These are phyloP conservation scores for Myrmophylax atrothorax DNA, from an alignment of 2,113 vertebrate genomes.

Conservation along the genomic window DNA sequence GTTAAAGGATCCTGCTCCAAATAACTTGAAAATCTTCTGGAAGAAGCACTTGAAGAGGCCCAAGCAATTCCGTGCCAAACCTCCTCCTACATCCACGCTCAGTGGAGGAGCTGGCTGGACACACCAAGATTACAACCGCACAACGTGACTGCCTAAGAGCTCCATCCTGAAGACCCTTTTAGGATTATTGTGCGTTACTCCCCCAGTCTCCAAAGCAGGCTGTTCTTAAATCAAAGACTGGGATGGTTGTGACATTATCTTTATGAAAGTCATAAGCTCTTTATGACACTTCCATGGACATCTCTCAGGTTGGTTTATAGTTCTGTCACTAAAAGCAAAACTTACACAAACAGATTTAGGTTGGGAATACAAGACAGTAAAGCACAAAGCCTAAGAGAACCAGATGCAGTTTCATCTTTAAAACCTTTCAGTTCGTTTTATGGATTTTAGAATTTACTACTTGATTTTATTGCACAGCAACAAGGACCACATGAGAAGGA, in stretches of 20 bases:
- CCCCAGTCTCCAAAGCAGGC: not conserved
- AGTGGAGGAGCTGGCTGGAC: not conserved
- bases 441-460: conserved; percentile 5
- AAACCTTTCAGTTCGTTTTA: not conserved
- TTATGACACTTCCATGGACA: not conserved
- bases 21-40: not conserved
- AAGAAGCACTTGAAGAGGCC: not conserved
- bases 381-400: not conserved
- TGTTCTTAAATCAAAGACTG: not conserved
- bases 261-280: not conserved
- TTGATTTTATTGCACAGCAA: conserved; percentile 52
- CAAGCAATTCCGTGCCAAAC: not conserved
- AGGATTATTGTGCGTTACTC: not conserved
- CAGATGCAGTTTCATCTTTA: not conserved
- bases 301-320: not conserved
- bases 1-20: not conserved
- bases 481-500: not conserved
- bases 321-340: not conserved
- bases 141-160: not conserved
- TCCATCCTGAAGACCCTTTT: not conserved
- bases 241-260: not conserved
- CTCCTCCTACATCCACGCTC: not conserved
- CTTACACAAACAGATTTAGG: not conserved
- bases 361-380: not conserved
- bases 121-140: not conserved